Evolutionary conservation across 2,888 invertebrate species (phyloP).

Genomic region (Archips crataeganus): DNA sequence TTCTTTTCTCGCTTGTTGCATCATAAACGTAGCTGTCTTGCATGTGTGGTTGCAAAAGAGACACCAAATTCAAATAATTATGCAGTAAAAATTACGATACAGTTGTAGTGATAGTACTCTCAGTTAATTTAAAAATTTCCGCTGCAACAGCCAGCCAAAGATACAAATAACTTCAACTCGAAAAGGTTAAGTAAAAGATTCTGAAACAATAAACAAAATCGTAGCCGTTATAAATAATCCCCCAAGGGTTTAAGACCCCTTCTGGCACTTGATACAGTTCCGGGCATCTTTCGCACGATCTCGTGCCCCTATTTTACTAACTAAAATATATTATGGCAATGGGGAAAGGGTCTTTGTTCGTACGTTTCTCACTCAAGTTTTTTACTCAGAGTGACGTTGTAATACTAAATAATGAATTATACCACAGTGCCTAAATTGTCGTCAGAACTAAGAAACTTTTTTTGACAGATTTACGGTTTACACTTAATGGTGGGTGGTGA

Average conservation of each 20-base stretch:
- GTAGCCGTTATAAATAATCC: constrained; percentile 37
- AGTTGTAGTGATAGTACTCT: not conserved
- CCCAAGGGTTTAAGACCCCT: constrained; percentile 17
- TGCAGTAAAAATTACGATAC: no score
- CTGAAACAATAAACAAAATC: constrained; percentile 37
- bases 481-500: not conserved
- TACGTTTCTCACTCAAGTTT: not conserved
- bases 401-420: not conserved
- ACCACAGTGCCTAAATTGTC: not conserved
- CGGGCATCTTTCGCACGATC: constrained; percentile 24
- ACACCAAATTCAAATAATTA: no score
- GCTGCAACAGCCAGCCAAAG: no score
- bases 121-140: not conserved
- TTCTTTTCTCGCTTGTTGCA: no score
- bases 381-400: not conserved
- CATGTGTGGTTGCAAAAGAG: no score
- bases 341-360: constrained; percentile 1
- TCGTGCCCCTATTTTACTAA: constrained; percentile 10
- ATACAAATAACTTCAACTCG: not conserved
- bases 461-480: not conserved
- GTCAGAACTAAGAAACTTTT: not conserved
- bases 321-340: constrained; percentile 6
- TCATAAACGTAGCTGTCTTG: no score
- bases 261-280: constrained; percentile 18
- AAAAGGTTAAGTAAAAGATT: constrained; percentile 17